A percentile compares a stretch with the other conserved stretches of the same genome.
Evolutionary conservation across 1,140 invertebrate genomes (phyloP).

Genomic region (Phymastichus coffea): DNA sequence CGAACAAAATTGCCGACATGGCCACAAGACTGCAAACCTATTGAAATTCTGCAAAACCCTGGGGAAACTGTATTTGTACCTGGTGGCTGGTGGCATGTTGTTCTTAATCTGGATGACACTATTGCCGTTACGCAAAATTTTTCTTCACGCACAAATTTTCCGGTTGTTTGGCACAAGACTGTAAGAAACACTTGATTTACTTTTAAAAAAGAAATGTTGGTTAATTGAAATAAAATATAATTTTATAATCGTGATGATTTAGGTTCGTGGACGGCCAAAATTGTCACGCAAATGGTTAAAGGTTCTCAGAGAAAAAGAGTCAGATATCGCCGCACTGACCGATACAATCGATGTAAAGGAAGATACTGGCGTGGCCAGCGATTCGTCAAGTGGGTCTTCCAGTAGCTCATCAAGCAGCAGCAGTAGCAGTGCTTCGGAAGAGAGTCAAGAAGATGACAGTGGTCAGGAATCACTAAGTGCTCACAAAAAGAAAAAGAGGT

Average conservation of each 20-base stretch:
- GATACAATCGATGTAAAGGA: conserved; percentile 83
- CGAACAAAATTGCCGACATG: conserved; percentile 84
- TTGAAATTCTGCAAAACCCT: conserved; percentile 95
- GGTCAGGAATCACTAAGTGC: conserved; percentile 86
- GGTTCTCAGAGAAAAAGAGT: conserved; percentile 67
- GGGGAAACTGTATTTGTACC: conserved; percentile 99
- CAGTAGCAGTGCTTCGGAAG: conserved; percentile 63
- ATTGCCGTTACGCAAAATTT: conserved; percentile 99
- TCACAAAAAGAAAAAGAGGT: conserved; percentile 82
- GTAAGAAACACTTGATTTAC: conserved; percentile 54
- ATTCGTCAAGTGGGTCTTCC: conserved; percentile 89
- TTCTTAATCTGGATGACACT: conserved; percentile 93
- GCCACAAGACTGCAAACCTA: conserved; percentile 88
- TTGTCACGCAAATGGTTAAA: conserved; percentile 72
- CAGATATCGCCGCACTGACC: conserved; percentile 81
- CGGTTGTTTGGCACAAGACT: conserved; percentile 98
- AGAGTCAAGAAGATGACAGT: conserved; percentile 70
- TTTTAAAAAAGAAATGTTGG: not conserved
- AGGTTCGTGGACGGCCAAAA: conserved; percentile 84
- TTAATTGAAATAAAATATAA: not conserved
- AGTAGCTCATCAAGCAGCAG: conserved; percentile 75
- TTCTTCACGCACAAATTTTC: conserved; percentile 93
- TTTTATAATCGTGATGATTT: conserved; percentile 7
- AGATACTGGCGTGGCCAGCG: conserved; percentile 89
- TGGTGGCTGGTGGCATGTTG: conserved; percentile 98